Conservation (phyloP, 2,888 invertebrate genomes). For the Tinea trinotella region DNA sequence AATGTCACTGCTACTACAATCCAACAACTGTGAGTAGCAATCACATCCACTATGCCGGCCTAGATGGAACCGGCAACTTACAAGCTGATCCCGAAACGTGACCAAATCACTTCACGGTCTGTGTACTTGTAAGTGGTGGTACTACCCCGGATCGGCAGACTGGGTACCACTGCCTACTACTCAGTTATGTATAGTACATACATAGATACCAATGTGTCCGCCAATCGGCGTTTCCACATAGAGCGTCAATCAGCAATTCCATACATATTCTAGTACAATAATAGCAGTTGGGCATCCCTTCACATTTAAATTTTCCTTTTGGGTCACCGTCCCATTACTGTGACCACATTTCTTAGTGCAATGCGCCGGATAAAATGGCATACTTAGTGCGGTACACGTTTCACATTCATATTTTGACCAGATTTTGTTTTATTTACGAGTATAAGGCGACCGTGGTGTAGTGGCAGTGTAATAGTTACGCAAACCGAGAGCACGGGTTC, state of each 20-base stretch:
- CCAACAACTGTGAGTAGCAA: too few relatives aligned
- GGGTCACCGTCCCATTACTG: background rate
- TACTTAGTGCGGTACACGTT: background rate
- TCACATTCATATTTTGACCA: background rate
- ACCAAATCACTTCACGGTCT: too few relatives aligned
- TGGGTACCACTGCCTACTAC: background rate
- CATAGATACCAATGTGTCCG: too few relatives aligned
- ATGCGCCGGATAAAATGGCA: slow-evolving; percentile 8
- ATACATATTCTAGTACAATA: background rate
- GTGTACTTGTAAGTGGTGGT: too few relatives aligned
- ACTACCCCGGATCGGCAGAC: background rate
- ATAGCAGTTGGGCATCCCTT: background rate
- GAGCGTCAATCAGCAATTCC: background rate
- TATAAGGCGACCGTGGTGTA: too few relatives aligned
- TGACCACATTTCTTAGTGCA: slow-evolving; percentile 3
- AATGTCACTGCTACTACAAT: too few relatives aligned
- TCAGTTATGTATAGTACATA: background rate
- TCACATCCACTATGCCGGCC: too few relatives aligned
- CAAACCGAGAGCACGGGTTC: too few relatives aligned
- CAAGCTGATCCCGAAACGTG: too few relatives aligned
- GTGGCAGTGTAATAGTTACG: too few relatives aligned
- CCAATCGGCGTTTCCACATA: background rate
- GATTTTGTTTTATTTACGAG: background rate
- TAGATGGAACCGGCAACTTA: too few relatives aligned
- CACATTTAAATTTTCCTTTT: slow-evolving; percentile 1